These are phyloP conservation scores for Tringa solitaria DNA, from an alignment of 2,113 vertebrate genomes.

Conservation along the genomic window DNA sequence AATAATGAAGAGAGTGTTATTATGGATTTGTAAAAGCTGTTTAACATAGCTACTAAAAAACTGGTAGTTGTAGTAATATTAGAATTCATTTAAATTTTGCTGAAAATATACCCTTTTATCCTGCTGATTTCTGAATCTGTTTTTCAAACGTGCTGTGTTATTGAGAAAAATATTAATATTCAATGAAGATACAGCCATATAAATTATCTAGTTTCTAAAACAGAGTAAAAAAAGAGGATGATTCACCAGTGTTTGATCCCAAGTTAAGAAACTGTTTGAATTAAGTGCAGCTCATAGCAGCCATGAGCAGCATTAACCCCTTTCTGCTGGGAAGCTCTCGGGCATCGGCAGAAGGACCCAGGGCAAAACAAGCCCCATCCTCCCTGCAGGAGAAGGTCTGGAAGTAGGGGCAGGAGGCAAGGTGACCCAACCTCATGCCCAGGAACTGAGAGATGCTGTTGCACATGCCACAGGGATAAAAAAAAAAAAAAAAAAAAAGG, in stretches of 20 bases:
- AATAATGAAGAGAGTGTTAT: not conserved
- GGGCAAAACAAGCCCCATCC: not conserved
- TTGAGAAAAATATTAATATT: conserved; percentile 20
- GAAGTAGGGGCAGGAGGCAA: not conserved
- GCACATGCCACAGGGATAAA: not conserved
- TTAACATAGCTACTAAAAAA: not conserved
- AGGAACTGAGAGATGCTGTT: not conserved
- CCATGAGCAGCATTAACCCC: not conserved
- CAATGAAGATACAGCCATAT: not conserved
- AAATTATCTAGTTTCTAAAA: conserved; percentile 28
- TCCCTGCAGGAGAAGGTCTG: not conserved
- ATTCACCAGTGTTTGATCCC: conserved; percentile 25
- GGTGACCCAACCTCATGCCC: not conserved
- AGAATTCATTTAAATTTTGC: not conserved
- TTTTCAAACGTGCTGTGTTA: not conserved
- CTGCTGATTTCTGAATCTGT: not conserved
- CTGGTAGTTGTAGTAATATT: not conserved
- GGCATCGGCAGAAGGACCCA: not conserved
- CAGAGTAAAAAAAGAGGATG: not conserved
- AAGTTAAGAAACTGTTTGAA: not conserved
- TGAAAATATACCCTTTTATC: not conserved
- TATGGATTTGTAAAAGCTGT: not conserved
- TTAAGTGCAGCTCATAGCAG: not conserved
- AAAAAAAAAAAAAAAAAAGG: not conserved
- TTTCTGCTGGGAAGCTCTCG: not conserved